Percentiles rank a stretch among this genome's conserved stretches.
These are phyloP conservation scores for Trigoniulus corallinus DNA, from an alignment of 1,140 invertebrate species.

Conservation along the genomic window DNA sequence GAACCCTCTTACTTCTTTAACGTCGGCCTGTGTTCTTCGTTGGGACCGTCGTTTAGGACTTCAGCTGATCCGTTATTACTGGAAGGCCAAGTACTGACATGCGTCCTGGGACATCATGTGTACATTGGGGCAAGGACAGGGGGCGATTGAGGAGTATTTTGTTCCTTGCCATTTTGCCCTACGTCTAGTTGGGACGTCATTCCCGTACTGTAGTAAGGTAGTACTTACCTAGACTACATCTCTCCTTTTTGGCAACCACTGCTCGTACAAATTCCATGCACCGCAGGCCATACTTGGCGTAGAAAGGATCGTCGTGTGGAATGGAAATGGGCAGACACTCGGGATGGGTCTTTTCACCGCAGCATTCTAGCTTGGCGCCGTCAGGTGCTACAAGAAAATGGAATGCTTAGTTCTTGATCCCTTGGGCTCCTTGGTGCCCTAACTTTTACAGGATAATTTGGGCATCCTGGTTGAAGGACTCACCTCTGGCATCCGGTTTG, in stretches of 20 bases:
- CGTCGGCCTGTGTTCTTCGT: too few relatives aligned
- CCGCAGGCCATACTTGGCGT: constrained; percentile 39
- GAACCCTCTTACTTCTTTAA: too few relatives aligned
- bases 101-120: too few relatives aligned
- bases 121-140: too few relatives aligned
- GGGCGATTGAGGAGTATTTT: too few relatives aligned
- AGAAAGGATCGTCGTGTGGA: constrained; percentile 46
- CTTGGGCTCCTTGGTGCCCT: too few relatives aligned
- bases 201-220: constrained; percentile 20
- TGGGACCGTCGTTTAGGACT: too few relatives aligned
- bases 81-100: too few relatives aligned
- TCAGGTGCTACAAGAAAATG: constrained; percentile 3
- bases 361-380: constrained; percentile 11
- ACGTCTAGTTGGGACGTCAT: too few relatives aligned
- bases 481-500: constrained; percentile 44
- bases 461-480: constrained; percentile 2
- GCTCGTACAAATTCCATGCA: constrained; percentile 74
- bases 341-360: constrained; percentile 35
- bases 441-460: background rate
- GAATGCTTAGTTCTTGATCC: too few relatives aligned
- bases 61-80: too few relatives aligned
- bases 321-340: constrained; percentile 63
- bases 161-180: too few relatives aligned
- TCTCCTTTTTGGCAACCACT: constrained; percentile 32
- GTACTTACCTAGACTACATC: constrained; percentile 50